Evolutionary conservation across 2,797 vertebrate species (phyloP).

Genomic region (Prunella strophiata): DNA sequence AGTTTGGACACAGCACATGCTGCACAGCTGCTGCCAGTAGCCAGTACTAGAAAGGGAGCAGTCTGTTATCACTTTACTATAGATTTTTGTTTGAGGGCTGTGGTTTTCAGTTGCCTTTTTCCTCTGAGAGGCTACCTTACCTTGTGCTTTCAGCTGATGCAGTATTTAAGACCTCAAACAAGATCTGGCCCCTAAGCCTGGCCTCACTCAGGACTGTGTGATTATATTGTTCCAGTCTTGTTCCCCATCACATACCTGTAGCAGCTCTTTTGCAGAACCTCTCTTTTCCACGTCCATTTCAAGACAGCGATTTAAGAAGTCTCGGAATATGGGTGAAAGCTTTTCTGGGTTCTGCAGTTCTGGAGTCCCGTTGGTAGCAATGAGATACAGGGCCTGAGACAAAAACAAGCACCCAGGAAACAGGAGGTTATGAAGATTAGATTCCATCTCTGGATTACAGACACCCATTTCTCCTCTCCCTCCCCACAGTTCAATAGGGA

Average conservation of each 20-base stretch:
- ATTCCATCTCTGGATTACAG: background rate
- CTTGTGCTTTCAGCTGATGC: background rate
- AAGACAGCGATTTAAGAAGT: conserved; percentile 93
- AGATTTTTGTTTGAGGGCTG: background rate
- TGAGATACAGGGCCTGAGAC: conserved; percentile 92
- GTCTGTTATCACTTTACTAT: background rate
- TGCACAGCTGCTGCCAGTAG: background rate
- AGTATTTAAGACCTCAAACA: background rate
- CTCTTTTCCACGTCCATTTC: conserved; percentile 99
- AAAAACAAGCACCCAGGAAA: conserved; percentile 10
- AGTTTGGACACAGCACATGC: background rate
- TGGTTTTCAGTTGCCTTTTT: background rate
- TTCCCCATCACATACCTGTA: conserved; percentile 82
- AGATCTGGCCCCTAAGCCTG: background rate
- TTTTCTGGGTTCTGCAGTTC: conserved; percentile 97
- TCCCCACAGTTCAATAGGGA: background rate
- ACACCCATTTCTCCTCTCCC: background rate
- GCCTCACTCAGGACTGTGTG: background rate
- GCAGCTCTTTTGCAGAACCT: conserved; percentile 91
- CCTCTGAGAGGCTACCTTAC: background rate
- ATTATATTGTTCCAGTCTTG: background rate
- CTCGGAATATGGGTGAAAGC: conserved; percentile 88
- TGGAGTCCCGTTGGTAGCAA: conserved; percentile 95
- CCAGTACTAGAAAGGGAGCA: background rate
- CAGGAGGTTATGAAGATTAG: background rate